Evolutionary conservation across 2,113 vertebrate species (phyloP).

Genomic region (Actinemys pallida): DNA sequence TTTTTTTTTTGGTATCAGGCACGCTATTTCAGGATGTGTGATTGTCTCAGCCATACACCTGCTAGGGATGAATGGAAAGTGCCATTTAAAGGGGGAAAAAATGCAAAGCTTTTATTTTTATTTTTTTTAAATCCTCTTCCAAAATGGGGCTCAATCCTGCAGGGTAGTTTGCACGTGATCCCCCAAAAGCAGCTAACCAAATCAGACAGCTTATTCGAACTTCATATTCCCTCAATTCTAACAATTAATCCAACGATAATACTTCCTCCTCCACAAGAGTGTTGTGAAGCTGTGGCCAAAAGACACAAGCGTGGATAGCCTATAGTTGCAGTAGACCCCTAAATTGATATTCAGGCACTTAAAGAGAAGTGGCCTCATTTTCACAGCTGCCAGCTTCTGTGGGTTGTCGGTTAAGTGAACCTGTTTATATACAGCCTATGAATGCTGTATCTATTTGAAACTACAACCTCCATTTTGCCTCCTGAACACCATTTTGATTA

Average conservation of each 20-base stretch:
- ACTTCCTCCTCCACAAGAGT: background rate
- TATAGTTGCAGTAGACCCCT: constrained; percentile 30
- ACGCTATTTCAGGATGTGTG: background rate
- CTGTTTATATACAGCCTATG: background rate
- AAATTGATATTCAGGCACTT: constrained; percentile 47
- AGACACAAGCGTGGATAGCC: constrained; percentile 57
- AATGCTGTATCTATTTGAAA: background rate
- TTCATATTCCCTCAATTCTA: constrained; percentile 68
- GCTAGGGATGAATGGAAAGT: background rate
- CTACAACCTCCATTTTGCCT: background rate
- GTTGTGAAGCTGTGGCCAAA: constrained; percentile 45
- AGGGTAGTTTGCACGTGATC: constrained; percentile 56
- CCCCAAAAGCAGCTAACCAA: constrained; percentile 63
- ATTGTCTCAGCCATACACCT: background rate
- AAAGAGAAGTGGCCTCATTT: constrained; percentile 41
- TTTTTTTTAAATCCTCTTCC: background rate
- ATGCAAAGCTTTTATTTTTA: background rate
- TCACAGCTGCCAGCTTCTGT: background rate
- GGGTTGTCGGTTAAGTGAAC: background rate
- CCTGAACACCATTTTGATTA: background rate
- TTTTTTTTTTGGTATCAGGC: background rate
- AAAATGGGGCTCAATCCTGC: background rate
- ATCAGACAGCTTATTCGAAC: constrained; percentile 57
- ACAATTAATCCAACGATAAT: constrained; percentile 60
- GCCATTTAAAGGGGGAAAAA: background rate